phyloP scores from a whole-genome alignment of 1,140 invertebrate genomes.

The Dysdera silvatica region DNA sequence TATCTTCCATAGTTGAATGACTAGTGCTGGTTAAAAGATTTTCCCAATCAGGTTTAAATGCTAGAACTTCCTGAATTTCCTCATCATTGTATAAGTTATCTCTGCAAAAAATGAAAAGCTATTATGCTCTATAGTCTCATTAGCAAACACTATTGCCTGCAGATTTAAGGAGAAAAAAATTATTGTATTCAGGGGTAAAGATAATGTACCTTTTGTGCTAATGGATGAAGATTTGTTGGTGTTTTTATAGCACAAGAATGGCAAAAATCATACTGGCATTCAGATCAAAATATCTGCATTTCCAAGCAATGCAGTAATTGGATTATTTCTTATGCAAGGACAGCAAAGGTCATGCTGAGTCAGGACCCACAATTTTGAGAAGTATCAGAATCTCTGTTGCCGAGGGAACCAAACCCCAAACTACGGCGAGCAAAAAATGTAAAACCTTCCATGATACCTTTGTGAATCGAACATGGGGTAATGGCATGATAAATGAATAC shows the following conservation, averaged over 20 bases:
- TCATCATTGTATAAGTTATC: conserved; percentile 27
- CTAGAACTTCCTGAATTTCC: conserved; percentile 7
- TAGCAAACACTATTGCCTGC: not conserved
- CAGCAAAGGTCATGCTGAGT: too few species aligned
- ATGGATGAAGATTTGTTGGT: not conserved
- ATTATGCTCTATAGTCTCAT: not conserved
- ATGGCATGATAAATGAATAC: too few species aligned
- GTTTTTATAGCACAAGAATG: not conserved
- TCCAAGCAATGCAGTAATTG: too few species aligned
- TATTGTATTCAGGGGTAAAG: not conserved
- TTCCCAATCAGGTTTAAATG: conserved; percentile 17
- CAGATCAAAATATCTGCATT: too few species aligned
- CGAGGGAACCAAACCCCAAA: too few species aligned
- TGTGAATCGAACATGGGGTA: too few species aligned
- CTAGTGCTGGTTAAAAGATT: not conserved
- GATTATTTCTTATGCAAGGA: too few species aligned
- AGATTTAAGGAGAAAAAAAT: not conserved
- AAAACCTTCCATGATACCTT: too few species aligned
- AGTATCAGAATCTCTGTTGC: too few species aligned
- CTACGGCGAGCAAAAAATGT: too few species aligned
- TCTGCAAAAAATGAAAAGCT: not conserved
- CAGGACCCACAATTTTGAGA: too few species aligned
- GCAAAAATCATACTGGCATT: not conserved
- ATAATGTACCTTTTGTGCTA: not conserved
- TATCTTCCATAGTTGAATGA: too few species aligned